phyloP scores from a whole-genome alignment of 2,888 invertebrate genomes.

The Capitulum mitella region DNA sequence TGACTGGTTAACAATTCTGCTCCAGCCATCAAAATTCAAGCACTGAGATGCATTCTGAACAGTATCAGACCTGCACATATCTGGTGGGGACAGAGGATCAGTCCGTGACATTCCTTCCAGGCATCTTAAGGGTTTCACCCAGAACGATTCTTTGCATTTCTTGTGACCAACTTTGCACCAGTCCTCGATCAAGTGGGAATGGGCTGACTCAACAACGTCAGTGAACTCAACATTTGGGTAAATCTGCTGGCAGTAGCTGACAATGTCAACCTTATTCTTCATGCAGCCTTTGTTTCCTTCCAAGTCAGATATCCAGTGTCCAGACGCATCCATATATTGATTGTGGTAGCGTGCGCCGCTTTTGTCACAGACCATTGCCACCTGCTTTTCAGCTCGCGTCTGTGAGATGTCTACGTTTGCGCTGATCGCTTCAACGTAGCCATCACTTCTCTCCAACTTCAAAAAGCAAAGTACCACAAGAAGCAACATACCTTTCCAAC shows the following conservation, averaged over 20 bases:
- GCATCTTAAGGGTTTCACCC: conserved; percentile 95
- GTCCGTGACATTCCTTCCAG: conserved; percentile 98
- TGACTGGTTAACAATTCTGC: conserved; percentile 78
- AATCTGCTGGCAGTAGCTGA: conserved; percentile 95
- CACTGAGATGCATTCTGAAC: conserved; percentile 95
- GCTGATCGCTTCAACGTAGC: not conserved
- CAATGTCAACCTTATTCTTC: conserved; percentile 88
- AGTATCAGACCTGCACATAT: conserved; percentile 97
- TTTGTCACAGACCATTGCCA: conserved; percentile 79
- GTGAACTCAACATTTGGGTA: conserved; percentile 75
- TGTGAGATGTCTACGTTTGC: not conserved
- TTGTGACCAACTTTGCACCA: conserved; percentile 81
- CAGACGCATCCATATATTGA: conserved; percentile 84
- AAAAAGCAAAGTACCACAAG: not conserved
- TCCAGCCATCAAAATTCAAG: conserved; percentile 92
- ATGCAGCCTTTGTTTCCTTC: conserved; percentile 79
- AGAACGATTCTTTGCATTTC: conserved; percentile 78
- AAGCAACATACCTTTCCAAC: not conserved
- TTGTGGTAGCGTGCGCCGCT: conserved; percentile 64
- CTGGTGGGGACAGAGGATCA: conserved; percentile 94
- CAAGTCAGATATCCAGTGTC: conserved; percentile 78
- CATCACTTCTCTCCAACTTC: not conserved
- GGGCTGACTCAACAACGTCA: conserved; percentile 94
- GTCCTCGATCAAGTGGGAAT: conserved; percentile 84
- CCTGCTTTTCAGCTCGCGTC: conserved; percentile 67